Base-by-base conservation (phyloP, 2,888 invertebrate genomes). In the Bugulina stolonifera region DNA sequence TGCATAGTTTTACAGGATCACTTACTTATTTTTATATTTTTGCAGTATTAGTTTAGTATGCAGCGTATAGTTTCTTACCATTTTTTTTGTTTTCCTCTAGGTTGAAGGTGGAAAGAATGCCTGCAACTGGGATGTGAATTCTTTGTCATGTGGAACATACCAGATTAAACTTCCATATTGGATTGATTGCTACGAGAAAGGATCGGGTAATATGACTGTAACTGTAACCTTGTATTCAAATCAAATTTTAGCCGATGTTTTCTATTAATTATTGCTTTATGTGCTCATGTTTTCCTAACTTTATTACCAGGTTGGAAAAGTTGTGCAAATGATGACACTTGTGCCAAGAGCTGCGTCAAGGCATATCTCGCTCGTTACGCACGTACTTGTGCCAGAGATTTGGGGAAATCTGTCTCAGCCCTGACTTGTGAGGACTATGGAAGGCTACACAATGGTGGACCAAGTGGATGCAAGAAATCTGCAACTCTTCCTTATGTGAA, bases 91-190 rank as follows among this genome's bases (percentile, higher is more conserved):
- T 43, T 43, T 43, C 43, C n/a, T n/a, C n/a, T n/a, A 72, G 71
- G 27, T 71, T 10, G 71, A 71, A 58, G 69, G 69, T 27, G 35
- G 71, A 2, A 32, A 34, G 27, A 10, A 14, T 35, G 34, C 22
- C 23, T 75, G 72, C 43, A 27, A 35, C 3, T 72, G 69, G 75
- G 78, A 81, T 72, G 77, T 75, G 0, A 75, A 75, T 5, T 78
- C 78, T 1, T 52, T 74, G 14, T 79, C 79, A 29, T 81, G 81
- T 74, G 80, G 81, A 18, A 78, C 77, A 43, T 81, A 78, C 73
- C 81, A 83, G 76, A 80, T 83, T 58, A 83, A 82, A 73, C 72
- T 77, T 18, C 73, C 73, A 18, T 83, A 83, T 75, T 84, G 80
- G 77, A 75, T 76, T 22, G 83, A 83, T 73, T 82, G 83, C 74